A percentile compares a stretch with the other conserved stretches of the same genome.
Conservation (phyloP, 2,113 vertebrate species). For the Psittacus erithacus region DNA sequence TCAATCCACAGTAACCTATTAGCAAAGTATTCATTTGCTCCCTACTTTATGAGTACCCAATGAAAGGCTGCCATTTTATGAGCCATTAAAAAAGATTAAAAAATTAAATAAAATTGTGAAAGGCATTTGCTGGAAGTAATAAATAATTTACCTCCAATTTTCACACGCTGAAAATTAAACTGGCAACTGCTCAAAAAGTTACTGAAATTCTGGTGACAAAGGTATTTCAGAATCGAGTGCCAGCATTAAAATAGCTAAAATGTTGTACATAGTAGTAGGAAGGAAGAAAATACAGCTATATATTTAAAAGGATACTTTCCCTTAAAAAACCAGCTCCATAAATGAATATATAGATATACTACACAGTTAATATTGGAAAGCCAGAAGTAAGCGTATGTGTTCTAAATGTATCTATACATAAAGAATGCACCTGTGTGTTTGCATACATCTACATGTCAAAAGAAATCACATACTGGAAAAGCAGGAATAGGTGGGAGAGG, state of each 20-base stretch:
- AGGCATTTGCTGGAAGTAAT: conserved; percentile 76
- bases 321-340: neutral
- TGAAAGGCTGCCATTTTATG: conserved; percentile 75
- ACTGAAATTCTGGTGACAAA: conserved; percentile 73
- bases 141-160: conserved; percentile 81
- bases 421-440: neutral
- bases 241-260: conserved; percentile 51
- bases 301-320: neutral
- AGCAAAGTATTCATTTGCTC: conserved; percentile 73
- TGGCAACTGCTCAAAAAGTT: conserved; percentile 77
- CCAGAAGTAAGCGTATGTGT: neutral
- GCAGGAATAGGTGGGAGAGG: no score
- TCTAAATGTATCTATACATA: neutral
- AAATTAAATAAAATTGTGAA: conserved; percentile 78
- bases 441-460: neutral
- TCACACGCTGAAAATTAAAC: conserved; percentile 75
- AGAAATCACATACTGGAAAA: neutral
- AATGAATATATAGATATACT: neutral
- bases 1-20: conserved; percentile 66
- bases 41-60: conserved; percentile 66
- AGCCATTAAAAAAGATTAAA: conserved; percentile 75
- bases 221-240: conserved; percentile 64
- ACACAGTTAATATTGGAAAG: neutral
- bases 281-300: neutral
- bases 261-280: neutral